A percentile compares a stretch with the other conserved stretches of the same genome.
These are phyloP conservation scores for Sinosuthora webbiana DNA, from an alignment of 2,113 vertebrate species.

Conservation along the genomic window DNA sequence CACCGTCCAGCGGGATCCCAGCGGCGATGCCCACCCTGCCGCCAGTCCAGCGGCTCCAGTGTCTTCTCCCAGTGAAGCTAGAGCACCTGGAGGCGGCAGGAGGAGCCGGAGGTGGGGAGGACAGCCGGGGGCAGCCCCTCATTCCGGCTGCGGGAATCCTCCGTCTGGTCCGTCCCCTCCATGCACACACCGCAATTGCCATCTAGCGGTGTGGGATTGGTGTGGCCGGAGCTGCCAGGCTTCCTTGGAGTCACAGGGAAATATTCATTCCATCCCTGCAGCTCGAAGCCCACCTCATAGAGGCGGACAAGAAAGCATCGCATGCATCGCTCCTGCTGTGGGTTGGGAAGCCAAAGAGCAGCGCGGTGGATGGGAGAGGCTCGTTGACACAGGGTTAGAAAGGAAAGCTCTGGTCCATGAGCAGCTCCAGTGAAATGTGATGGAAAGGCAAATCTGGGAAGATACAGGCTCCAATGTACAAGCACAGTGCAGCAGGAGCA, in stretches of 20 bases:
- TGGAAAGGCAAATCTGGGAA: not conserved
- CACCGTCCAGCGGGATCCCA: not conserved
- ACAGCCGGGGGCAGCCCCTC: slow-evolving; percentile 22
- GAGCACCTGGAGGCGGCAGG: slow-evolving; percentile 20
- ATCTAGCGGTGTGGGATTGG: not conserved
- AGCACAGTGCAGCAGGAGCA: rapidly evolving
- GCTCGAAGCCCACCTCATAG: not conserved
- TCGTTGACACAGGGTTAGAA: rapidly evolving
- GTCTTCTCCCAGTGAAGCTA: not conserved
- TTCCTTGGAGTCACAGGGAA: rapidly evolving
- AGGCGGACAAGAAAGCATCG: rapidly evolving
- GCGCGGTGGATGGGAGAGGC: not conserved
- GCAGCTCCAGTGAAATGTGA: rapidly evolving
- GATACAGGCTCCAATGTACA: not conserved
- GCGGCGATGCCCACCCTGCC: not conserved
- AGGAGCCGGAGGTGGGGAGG: slow-evolving; percentile 21
- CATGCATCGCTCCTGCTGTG: rapidly evolving
- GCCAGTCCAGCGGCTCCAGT: not conserved
- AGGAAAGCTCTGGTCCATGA: not conserved
- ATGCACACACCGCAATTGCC: not conserved
- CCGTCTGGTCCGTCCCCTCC: not conserved
- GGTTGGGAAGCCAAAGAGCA: rapidly evolving
- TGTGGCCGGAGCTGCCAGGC: not conserved
- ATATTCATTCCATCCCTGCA: rapidly evolving
- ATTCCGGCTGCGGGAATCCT: not conserved